Evolutionary conservation across 2,888 invertebrate genomes (phyloP).

Genomic region (Chironomus tentans): DNA sequence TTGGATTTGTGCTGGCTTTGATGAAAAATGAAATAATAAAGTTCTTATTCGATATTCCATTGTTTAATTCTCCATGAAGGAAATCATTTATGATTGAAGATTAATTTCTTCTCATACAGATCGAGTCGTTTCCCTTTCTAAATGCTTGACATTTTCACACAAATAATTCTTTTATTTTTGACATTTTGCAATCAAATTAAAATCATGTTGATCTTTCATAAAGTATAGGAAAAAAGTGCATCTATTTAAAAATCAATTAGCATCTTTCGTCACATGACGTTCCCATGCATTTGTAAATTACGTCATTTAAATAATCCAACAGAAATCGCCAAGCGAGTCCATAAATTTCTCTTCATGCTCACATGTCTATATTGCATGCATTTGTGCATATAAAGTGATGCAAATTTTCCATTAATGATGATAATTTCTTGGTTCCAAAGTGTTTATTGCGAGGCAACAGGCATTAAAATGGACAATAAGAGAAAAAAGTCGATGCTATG

Average conservation of each 20-base stretch:
- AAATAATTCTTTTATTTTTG: background rate
- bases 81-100: background rate
- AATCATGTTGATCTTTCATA: background rate
- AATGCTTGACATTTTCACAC: background rate
- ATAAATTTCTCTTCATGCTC: background rate
- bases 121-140: background rate
- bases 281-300: background rate
- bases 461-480: no score
- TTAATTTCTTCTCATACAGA: background rate
- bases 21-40: background rate
- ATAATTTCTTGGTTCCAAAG: no score
- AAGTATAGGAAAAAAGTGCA: background rate
- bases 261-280: background rate
- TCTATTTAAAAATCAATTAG: background rate
- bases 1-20: background rate
- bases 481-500: no score
- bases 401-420: no score
- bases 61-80: background rate
- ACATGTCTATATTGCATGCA: background rate
- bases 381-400: no score
- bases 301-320: background rate
- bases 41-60: background rate
- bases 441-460: no score
- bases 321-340: background rate
- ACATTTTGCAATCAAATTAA: no score